Evolutionary conservation across 2,113 vertebrate species (phyloP).

Genomic region (Rhinolophus ferrumequinum): DNA sequence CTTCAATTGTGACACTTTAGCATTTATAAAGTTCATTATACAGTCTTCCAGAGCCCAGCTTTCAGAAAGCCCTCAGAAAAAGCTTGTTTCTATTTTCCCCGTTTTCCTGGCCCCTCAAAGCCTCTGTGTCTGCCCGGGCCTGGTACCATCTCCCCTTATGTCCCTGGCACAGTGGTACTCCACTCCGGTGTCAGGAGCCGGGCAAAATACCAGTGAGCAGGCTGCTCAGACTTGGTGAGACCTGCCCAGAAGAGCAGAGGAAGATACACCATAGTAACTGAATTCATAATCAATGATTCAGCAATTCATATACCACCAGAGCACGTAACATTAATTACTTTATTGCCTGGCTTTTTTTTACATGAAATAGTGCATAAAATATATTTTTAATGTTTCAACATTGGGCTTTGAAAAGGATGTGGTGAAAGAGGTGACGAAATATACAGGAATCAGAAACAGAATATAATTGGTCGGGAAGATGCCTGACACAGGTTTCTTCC

Average conservation of each 20-base stretch:
- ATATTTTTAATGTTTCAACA: not conserved
- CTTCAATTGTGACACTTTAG: not conserved
- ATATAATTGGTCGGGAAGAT: not conserved
- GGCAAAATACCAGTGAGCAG: rapidly evolving
- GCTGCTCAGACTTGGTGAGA: not conserved
- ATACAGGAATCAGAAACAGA: not conserved
- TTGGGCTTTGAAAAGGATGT: not conserved
- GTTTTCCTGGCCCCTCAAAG: not conserved
- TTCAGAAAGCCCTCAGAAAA: not conserved
- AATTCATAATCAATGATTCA: not conserved
- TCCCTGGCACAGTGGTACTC: rapidly evolving
- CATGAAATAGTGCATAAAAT: not conserved
- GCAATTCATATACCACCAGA: not conserved
- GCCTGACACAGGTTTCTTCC: not conserved
- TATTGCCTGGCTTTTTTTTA: not conserved
- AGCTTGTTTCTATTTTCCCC: not conserved
- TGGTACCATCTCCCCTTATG: too few species aligned
- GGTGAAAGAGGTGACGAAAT: not conserved
- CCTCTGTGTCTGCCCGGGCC: not conserved
- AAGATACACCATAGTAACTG: not conserved
- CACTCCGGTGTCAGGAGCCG: not conserved
- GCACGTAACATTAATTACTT: not conserved
- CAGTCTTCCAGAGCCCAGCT: not conserved
- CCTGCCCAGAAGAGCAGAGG: not conserved
- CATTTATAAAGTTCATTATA: not conserved